These are phyloP conservation scores for Scaptomyza polygonia DNA, from an alignment of 2,888 invertebrate species.

Conservation along the genomic window DNA sequence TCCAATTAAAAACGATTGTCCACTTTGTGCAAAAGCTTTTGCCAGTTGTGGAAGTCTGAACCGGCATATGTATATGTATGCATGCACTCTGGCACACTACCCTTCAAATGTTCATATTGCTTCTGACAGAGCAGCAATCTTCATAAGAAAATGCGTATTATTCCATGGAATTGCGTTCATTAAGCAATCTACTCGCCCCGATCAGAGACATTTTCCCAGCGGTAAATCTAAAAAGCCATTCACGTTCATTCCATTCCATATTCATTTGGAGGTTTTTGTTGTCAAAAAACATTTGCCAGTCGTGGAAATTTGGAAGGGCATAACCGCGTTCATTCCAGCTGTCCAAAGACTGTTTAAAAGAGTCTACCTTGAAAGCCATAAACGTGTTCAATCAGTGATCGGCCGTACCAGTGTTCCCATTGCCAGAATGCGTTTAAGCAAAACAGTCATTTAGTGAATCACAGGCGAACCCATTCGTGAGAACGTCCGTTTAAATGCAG, in stretches of 20 bases:
- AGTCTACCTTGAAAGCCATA: constrained; percentile 2
- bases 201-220: constrained; percentile 1
- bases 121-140: too few relatives aligned
- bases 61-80: too few relatives aligned
- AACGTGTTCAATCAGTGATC: constrained; percentile 8
- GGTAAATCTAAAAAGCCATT: too few relatives aligned
- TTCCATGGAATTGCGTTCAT: too few relatives aligned
- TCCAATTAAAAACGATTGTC: too few relatives aligned
- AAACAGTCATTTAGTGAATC: constrained; percentile 14
- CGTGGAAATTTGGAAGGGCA: constrained; percentile 13
- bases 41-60: too few relatives aligned
- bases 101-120: too few relatives aligned
- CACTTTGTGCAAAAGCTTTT: too few relatives aligned
- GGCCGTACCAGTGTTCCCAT: constrained; percentile 20
- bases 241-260: too few relatives aligned
- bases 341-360: constrained; percentile 6
- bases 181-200: too few relatives aligned
- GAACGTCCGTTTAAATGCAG: constrained; percentile 16
- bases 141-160: too few relatives aligned
- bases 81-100: too few relatives aligned
- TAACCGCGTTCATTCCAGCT: constrained; percentile 10
- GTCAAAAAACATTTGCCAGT: constrained; percentile 15
- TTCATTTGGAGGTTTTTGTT: background rate
- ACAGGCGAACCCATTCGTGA: constrained; percentile 17
- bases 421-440: constrained; percentile 16